A percentile compares a stretch with the other conserved stretches of the same genome.
Conservation (phyloP, 2,888 invertebrate species). For the Alsophila aescularia region DNA sequence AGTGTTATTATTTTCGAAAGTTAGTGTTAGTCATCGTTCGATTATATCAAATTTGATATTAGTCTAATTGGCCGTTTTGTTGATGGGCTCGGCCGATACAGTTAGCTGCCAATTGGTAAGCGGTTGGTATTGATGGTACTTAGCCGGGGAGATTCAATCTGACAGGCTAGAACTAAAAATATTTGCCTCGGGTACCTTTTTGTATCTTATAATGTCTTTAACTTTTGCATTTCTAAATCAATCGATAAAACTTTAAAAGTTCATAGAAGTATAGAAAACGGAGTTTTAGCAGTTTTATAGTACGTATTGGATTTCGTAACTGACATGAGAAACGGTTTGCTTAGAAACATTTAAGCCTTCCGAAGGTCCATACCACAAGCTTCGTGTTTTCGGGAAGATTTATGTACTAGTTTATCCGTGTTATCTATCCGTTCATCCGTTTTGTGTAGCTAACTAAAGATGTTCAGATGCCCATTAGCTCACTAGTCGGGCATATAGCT, state of each 20-base stretch:
- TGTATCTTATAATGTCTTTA: no score
- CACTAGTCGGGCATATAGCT: no score
- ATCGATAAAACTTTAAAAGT: no score
- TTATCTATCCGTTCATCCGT: background rate
- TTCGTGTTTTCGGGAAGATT: no score
- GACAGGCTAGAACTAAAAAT: constrained; percentile 3
- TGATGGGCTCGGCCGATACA: constrained; percentile 12
- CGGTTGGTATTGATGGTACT: background rate
- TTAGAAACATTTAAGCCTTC: no score
- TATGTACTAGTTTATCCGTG: background rate
- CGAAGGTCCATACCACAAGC: no score
- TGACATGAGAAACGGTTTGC: no score
- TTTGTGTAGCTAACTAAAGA: background rate
- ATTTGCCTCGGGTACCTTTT: constrained; percentile 1
- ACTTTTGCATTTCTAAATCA: no score
- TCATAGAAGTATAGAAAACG: no score
- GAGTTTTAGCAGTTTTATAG: no score
- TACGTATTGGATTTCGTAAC: no score
- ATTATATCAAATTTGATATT: constrained; percentile 31
- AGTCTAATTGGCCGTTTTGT: constrained; percentile 30
- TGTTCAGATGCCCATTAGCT: background rate
- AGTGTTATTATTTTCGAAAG: constrained; percentile 64
- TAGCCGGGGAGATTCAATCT: background rate
- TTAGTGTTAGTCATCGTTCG: constrained; percentile 62
- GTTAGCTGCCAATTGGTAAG: constrained; percentile 18